These are phyloP conservation scores for Rhincodon typus DNA, from an alignment of 2,797 vertebrate species.

Conservation along the genomic window DNA sequence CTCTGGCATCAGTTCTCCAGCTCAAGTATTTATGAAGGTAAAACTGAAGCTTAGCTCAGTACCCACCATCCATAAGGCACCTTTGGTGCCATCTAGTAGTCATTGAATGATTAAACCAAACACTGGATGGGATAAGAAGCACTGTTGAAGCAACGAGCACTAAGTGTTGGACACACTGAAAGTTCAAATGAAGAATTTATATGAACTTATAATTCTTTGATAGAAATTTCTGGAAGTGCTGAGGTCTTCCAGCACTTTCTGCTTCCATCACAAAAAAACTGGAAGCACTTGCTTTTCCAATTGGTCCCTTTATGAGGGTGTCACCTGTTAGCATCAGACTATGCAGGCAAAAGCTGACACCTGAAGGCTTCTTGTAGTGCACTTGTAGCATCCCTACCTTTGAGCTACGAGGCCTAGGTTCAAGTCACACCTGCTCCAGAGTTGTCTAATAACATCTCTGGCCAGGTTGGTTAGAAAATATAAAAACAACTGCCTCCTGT, in stretches of 20 bases:
- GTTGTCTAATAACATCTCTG: too few species aligned
- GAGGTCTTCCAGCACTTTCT: background rate
- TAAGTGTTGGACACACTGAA: background rate
- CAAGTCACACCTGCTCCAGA: too few species aligned
- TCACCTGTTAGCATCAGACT: background rate
- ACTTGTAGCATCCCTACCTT: too few species aligned
- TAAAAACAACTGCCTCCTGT: too few species aligned
- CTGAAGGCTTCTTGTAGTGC: too few species aligned
- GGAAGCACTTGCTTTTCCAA: background rate
- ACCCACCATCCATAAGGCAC: background rate
- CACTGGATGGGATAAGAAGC: too few species aligned
- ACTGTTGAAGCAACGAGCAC: background rate
- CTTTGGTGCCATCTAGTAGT: constrained; percentile 28
- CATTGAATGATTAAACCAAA: background rate
- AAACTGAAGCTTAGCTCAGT: background rate
- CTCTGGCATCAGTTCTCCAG: background rate
- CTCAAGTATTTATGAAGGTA: background rate
- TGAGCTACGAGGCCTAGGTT: too few species aligned
- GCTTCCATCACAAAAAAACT: background rate
- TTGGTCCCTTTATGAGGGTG: background rate
- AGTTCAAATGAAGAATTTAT: background rate
- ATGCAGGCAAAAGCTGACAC: background rate
- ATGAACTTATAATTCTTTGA: background rate
- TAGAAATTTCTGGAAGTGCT: background rate
- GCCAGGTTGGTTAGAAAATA: too few species aligned